Conservation (phyloP, 2,797 vertebrate genomes). For the Sphenodon punctatus region DNA sequence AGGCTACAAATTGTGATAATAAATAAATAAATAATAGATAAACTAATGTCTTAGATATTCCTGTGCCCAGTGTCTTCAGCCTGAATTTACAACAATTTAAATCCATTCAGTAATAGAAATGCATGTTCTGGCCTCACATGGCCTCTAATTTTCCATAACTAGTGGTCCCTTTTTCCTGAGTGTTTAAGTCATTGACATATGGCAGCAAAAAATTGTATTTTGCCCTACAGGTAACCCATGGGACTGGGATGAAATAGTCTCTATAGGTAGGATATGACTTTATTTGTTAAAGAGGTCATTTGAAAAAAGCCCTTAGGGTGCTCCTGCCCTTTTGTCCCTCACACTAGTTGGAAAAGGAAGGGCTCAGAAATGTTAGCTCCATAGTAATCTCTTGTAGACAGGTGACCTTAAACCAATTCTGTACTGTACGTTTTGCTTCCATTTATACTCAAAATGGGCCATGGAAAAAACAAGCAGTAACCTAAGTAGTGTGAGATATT, state of each 20-base stretch:
- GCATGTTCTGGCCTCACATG: slow-evolving; percentile 46
- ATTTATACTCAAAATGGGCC: slow-evolving; percentile 59
- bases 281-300: slow-evolving; percentile 79
- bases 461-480: neutral
- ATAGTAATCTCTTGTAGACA: slow-evolving; percentile 72
- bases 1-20: too few relatives aligned
- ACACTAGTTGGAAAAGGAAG: slow-evolving; percentile 32
- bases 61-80: neutral
- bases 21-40: too few relatives aligned
- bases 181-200: slow-evolving; percentile 47
- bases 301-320: slow-evolving; percentile 52
- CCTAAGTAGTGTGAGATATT: slow-evolving; percentile 39
- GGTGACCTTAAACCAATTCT: slow-evolving; percentile 73
- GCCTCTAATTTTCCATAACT: slow-evolving; percentile 45
- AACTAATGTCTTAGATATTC: neutral
- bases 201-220: slow-evolving; percentile 43
- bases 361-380: slow-evolving; percentile 55
- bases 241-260: slow-evolving; percentile 57
- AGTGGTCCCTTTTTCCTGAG: slow-evolving; percentile 36
- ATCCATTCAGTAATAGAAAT: slow-evolving; percentile 44
- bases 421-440: slow-evolving; percentile 63
- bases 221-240: slow-evolving; percentile 49
- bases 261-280: slow-evolving; percentile 55
- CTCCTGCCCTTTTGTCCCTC: slow-evolving; percentile 59
- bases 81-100: slow-evolving; percentile 35